phyloP scores from a whole-genome alignment of 2,888 invertebrate genomes.

The Argyresthia albistria region DNA sequence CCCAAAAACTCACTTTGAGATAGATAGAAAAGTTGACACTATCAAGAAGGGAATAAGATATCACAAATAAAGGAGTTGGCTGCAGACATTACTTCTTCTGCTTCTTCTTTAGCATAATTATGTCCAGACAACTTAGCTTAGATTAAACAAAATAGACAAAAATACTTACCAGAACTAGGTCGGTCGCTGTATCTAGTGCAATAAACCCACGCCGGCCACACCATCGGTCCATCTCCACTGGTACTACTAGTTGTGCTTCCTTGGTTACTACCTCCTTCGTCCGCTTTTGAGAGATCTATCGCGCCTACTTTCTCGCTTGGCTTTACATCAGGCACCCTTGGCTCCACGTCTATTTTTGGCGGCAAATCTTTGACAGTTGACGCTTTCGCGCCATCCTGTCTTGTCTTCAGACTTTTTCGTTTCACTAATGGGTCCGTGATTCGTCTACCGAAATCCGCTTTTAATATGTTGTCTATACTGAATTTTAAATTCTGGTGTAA shows the following conservation, averaged over 20 bases:
- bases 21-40: too few relatives aligned
- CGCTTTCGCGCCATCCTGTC: conserved; percentile 26
- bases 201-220: conserved; percentile 99
- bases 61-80: too few relatives aligned
- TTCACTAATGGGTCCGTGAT: conserved; percentile 79
- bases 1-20: too few relatives aligned
- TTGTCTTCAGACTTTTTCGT: conserved; percentile 56
- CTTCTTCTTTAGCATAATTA: neutral
- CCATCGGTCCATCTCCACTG: conserved; percentile 48
- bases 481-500: conserved; percentile 79
- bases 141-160: too few relatives aligned
- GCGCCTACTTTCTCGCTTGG: conserved; percentile 43
- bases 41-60: too few relatives aligned
- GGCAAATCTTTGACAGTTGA: conserved; percentile 40
- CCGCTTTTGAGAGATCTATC: conserved; percentile 57
- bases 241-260: conserved; percentile 31
- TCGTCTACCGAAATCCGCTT: conserved; percentile 86
- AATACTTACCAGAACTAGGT: conserved; percentile 86
- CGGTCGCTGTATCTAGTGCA: conserved; percentile 96
- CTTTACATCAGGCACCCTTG: conserved; percentile 53
- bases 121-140: neutral
- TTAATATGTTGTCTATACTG: conserved; percentile 89
- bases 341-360: conserved; percentile 21
- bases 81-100: neutral
- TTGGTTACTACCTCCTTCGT: conserved; percentile 54